These are phyloP conservation scores for Turnix velox DNA, from an alignment of 2,113 vertebrate genomes.

Conservation along the genomic window DNA sequence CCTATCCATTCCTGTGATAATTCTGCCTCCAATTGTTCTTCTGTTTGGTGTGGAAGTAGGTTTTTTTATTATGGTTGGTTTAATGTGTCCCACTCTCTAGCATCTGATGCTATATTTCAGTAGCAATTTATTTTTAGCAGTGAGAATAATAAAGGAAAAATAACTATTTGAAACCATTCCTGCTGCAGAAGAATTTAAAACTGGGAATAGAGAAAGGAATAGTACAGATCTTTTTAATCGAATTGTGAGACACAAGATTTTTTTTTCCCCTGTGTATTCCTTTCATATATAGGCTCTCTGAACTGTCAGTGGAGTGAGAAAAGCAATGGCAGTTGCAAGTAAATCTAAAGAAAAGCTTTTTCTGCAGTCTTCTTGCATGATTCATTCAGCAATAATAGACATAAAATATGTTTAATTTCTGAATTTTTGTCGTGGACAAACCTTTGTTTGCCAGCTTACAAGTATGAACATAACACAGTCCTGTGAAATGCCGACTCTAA, in stretches of 20 bases:
- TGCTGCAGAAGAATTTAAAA: background rate
- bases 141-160: background rate
- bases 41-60: background rate
- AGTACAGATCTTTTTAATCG: background rate
- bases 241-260: background rate
- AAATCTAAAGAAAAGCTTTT: background rate
- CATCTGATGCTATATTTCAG: background rate
- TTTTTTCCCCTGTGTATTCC: background rate
- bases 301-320: background rate
- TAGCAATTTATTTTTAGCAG: background rate
- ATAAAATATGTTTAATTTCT: background rate
- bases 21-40: background rate
- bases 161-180: background rate
- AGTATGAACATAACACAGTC: background rate
- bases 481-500: background rate
- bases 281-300: background rate
- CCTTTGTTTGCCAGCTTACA: background rate
- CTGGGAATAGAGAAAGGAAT: background rate
- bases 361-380: background rate
- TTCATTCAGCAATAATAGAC: background rate
- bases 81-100: background rate
- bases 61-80: background rate
- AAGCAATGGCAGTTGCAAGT: background rate
- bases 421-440: background rate
- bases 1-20: background rate